Base-by-base conservation (phyloP, 92 coral and sea anemone genomes). In the Phenganax stokvisi region DNA sequence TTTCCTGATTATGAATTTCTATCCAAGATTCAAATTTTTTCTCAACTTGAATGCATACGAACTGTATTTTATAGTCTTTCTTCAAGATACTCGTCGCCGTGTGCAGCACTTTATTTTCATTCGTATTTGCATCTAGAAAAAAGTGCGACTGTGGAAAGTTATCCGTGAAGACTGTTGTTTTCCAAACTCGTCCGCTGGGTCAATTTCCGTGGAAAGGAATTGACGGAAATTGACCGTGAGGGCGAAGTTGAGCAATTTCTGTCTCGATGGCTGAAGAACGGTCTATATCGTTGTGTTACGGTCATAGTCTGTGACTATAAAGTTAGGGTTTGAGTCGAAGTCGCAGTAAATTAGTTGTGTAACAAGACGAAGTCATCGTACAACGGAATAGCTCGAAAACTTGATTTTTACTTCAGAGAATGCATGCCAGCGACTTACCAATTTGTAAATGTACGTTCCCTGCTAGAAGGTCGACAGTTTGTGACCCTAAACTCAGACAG, bases 11-110 rank as follows among this genome's bases (percentile, higher is more conserved):
- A 37, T 37, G 70, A 10, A 59, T 77, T 31, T 77, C 81, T 58
- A 59, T 58, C 71, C 81, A 77, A 10, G 81, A 59, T 47, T 77
- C 81, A 60, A 59, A 77, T 59, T 77, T 16, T 9, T 77, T 59
- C 62, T 77, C 81, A 62, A 77, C 81, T 77, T 77, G 81, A 37
- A 77, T 77, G 66, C 81, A 77, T 57, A 62, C 81, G 59, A 77
- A 77, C 66, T 59, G 56, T 77, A 59, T 31, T 13, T 28, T 62
- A 25, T 77, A 77, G 2, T 77, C 71, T 10, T 31, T 28, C 62
- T 77, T 59, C 20, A 77, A 64, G 47, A 77, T 60, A 47, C 17
- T 59, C 16, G 57, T 77, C 62, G 81, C 81, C 54, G 54, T 59
- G 81, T 77, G 53, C 15, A 77, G 66, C 47, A 77, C 81, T 62